A percentile compares a stretch with the other conserved stretches of the same genome.
phyloP scores from a whole-genome alignment of 1,140 invertebrate genomes.

The Cotesia typhae region DNA sequence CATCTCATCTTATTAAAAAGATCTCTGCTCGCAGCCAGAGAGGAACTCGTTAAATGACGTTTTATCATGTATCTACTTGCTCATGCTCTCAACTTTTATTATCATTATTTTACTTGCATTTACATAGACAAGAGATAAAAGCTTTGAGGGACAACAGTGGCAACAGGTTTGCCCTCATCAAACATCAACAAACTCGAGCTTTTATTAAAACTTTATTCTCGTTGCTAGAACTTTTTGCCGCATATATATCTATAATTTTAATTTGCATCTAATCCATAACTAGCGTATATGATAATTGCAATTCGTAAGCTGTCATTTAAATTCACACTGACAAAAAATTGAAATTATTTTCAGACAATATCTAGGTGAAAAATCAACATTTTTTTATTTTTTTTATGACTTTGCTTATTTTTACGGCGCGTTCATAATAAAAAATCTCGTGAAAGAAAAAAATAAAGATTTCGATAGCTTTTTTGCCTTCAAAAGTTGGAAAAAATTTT shows the following conservation, averaged over 20 bases:
- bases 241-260: not conserved
- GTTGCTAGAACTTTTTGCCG: not conserved
- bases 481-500: too few relatives aligned
- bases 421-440: too few relatives aligned
- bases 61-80: not conserved
- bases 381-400: too few relatives aligned
- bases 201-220: not conserved
- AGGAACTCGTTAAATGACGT: conserved; percentile 19
- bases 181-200: conserved; percentile 34
- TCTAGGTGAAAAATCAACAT: too few relatives aligned
- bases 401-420: too few relatives aligned
- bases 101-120: conserved; percentile 1
- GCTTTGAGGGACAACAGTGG: conserved; percentile 37
- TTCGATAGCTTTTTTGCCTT: too few relatives aligned
- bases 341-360: too few relatives aligned
- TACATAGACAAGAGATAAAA: conserved; percentile 18
- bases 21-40: not conserved
- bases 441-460: too few relatives aligned
- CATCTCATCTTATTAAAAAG: conserved; percentile 13
- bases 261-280: not conserved
- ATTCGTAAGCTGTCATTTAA: too few relatives aligned
- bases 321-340: too few relatives aligned
- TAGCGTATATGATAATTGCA: too few relatives aligned
- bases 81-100: not conserved
- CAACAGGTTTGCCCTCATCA: conserved; percentile 46